Evolutionary conservation across 2,797 vertebrate genomes (phyloP), one percentile per base, ranked within the genome.

Genomic region (Psittacula echo): DNA sequence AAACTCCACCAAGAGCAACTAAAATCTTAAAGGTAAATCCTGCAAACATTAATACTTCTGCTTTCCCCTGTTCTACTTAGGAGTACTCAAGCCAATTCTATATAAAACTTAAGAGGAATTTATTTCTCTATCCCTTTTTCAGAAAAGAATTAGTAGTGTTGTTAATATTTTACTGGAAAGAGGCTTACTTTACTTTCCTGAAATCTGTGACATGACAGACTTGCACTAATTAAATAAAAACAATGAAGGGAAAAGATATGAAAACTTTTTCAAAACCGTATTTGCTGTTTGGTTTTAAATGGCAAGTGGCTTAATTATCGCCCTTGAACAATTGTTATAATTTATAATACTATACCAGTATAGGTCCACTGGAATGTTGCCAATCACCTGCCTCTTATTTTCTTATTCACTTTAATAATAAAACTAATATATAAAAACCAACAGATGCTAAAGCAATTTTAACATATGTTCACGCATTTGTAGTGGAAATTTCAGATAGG

Each of bases 381-480:
- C 71, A 84, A 23, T 87, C 60, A 78, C 65, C 30, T 87, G 37
- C 62, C n/a, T 81, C 27, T 85, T 85, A n/a, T 39, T 83, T 92
- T 83, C 37, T 74, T 71, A 82, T 89, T 83, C 50, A 54, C 15
- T 92, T 80, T 50, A 79, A 56, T 87, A 51, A 48, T 70, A 72
- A 90, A 83, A 72, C 47, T 81, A 92, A 67, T 88, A 76, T n/a
- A 20, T 66, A 58, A 67, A 61, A 94, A 89, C 13, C 13, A 42
- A 92, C 66, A 58, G 21, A 77, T 85, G 58, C 45, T 91, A 75
- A 83, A 86, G 14, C 11, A 95, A 80, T 95, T 95, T 95, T 77
- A 89, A 89, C 32, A 82, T 92, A 86, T 89, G 15, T 87, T 95
- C 87, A 71, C 86, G 29, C 23, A 75, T 91, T 96, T 92, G 86